A percentile compares a stretch with the other conserved stretches of the same genome.
Evolutionary conservation across 2,113 vertebrate genomes (phyloP).

Genomic region (Romanogobio albipinnatus): DNA sequence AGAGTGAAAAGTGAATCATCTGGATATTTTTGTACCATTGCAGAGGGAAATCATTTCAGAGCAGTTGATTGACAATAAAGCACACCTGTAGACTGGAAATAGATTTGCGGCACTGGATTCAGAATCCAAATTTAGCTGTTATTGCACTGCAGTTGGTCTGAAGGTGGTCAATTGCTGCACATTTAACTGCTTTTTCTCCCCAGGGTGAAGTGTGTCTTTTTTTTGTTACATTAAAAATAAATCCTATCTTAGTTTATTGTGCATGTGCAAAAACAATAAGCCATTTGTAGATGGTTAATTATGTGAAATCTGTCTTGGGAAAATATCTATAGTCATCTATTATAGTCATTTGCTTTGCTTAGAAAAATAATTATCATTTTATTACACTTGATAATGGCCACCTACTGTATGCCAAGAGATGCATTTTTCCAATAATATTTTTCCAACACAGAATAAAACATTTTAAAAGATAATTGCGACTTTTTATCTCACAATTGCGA

Average conservation of each 20-base stretch:
- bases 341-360: too few species aligned
- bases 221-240: neutral
- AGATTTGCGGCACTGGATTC: neutral
- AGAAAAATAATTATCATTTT: neutral
- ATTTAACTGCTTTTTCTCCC: neutral
- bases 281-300: neutral
- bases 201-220: neutral
- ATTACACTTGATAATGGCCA: neutral
- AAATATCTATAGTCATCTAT: neutral
- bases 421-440: neutral
- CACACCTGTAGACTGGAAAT: conserved; percentile 16
- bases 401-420: neutral
- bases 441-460: neutral
- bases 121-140: neutral
- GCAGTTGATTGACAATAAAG: conserved; percentile 13
- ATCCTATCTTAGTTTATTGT: too few species aligned
- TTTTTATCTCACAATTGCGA: too few species aligned
- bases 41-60: conserved; percentile 22
- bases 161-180: neutral
- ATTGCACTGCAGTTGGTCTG: neutral
- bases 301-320: too few species aligned
- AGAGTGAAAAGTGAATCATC: conserved; percentile 37
- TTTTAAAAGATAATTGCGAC: too few species aligned
- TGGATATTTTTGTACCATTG: conserved; percentile 23
- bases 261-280: neutral